phyloP scores from a whole-genome alignment of 2,888 invertebrate species.

The Drosophila eohydei region DNA sequence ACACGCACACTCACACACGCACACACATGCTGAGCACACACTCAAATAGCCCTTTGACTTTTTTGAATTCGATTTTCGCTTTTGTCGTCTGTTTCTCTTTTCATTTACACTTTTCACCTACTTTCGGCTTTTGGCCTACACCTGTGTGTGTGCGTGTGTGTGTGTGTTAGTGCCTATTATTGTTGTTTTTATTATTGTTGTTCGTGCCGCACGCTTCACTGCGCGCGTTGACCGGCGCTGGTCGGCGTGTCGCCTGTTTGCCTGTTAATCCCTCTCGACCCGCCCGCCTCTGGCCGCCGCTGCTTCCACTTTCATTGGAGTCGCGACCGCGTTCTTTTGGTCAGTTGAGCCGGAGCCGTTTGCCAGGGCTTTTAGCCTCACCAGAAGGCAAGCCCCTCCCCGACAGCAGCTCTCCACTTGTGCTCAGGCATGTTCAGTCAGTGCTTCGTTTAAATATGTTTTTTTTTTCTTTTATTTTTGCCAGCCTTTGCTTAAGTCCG shows the following conservation, averaged over 20 bases:
- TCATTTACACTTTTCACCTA: conserved; percentile 76
- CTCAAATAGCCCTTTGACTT: conserved; percentile 30
- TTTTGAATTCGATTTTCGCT: conserved; percentile 70
- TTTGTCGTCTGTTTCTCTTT: conserved; percentile 39
- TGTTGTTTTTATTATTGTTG: conserved; percentile 43
- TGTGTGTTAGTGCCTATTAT: conserved; percentile 29
- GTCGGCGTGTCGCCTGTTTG: conserved; percentile 63
- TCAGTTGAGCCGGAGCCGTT: conserved; percentile 41
- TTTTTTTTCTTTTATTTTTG: conserved; percentile 8
- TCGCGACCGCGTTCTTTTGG: conserved; percentile 58
- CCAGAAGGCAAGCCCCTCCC: background rate
- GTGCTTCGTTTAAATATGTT: conserved; percentile 41
- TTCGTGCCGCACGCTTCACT: conserved; percentile 61
- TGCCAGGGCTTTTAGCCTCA: conserved; percentile 44
- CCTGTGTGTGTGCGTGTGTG: conserved; percentile 6
- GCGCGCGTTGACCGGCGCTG: conserved; percentile 51
- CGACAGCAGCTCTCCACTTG: conserved; percentile 3
- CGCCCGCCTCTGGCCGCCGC: background rate
- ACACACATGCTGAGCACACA: conserved; percentile 6
- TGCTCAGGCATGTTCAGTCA: conserved; percentile 72
- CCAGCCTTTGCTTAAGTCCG: conserved; percentile 42
- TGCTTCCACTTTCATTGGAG: conserved; percentile 13
- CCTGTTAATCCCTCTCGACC: conserved; percentile 3
- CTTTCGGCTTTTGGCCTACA: conserved; percentile 56
- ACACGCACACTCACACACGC: conserved; percentile 10